Percentiles rank a stretch among this genome's conserved stretches.
Conservation (phyloP, 1,140 invertebrate genomes). For the Araneus ventricosus region DNA sequence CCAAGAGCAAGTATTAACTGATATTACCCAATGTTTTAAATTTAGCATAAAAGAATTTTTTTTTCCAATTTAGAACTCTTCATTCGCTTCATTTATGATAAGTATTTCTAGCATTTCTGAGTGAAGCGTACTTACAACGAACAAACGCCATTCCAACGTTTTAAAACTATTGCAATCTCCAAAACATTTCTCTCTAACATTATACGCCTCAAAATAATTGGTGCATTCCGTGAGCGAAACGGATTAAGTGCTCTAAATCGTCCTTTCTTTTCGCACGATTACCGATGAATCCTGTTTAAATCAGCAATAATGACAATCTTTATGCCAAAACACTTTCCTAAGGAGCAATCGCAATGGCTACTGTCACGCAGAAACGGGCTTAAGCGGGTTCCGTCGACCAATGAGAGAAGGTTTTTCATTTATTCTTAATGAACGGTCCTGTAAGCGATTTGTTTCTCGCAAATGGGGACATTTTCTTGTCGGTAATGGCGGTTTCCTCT, state of each 20-base stretch:
- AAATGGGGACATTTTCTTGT: conserved; percentile 5
- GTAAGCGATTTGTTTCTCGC: conserved; percentile 10
- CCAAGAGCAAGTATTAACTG: no score
- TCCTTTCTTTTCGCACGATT: conserved; percentile 5
- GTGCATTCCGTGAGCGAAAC: not conserved
- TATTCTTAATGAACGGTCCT: not conserved
- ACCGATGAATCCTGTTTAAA: conserved; percentile 11
- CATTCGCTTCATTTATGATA: not conserved
- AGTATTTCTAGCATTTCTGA: not conserved
- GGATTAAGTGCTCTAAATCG: conserved; percentile 3
- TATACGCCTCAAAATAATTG: not conserved
- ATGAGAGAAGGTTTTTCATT: not conserved
- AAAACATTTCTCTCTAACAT: not conserved
- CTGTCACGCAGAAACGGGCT: not conserved
- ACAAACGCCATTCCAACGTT: not conserved
- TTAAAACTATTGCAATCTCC: not conserved
- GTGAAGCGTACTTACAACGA: not conserved
- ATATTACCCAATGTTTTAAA: no score
- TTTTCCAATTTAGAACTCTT: not conserved
- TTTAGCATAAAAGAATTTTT: no score
- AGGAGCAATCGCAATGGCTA: not conserved
- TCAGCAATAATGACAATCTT: conserved; percentile 17
- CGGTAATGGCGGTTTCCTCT: not conserved
- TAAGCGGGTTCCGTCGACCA: not conserved
- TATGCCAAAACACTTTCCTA: not conserved